phyloP scores from a whole-genome alignment of 2,797 vertebrate genomes.

The Acrocephalus scirpaceus region DNA sequence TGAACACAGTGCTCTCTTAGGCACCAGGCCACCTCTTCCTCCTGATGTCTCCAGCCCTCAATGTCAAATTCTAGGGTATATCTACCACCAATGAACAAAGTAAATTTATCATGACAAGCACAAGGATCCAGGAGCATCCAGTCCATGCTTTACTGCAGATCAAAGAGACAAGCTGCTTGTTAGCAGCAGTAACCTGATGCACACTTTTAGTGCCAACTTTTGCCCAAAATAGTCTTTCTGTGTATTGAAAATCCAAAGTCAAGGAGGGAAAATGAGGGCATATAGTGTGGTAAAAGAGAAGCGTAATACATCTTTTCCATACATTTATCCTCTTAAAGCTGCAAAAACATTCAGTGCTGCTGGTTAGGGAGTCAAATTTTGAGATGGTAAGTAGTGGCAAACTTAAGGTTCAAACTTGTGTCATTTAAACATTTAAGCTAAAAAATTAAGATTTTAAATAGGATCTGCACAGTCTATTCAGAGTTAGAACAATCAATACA shows the following conservation, averaged over 20 bases:
- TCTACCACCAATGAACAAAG: neutral
- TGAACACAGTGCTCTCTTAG: neutral
- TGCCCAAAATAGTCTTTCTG: neutral
- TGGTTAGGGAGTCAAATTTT: neutral
- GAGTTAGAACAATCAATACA: neutral
- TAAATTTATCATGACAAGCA: neutral
- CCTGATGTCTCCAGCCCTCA: neutral
- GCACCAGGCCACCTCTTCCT: neutral
- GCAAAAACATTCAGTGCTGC: neutral
- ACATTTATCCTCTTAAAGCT: neutral
- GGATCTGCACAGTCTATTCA: neutral
- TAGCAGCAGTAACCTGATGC: neutral
- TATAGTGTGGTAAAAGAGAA: neutral
- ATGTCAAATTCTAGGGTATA: neutral
- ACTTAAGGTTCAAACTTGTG: neutral
- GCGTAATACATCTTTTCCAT: neutral
- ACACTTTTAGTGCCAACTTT: neutral
- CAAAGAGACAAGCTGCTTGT: neutral
- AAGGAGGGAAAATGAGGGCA: accelerated
- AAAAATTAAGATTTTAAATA: neutral
- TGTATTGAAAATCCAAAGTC: neutral
- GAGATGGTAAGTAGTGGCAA: neutral
- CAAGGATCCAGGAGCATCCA: neutral
- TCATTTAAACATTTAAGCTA: neutral
- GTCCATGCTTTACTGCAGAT: neutral